A percentile compares a stretch with the other conserved stretches of the same genome.
phyloP scores from a whole-genome alignment of 2,113 vertebrate genomes.

The Dromas ardeola region DNA sequence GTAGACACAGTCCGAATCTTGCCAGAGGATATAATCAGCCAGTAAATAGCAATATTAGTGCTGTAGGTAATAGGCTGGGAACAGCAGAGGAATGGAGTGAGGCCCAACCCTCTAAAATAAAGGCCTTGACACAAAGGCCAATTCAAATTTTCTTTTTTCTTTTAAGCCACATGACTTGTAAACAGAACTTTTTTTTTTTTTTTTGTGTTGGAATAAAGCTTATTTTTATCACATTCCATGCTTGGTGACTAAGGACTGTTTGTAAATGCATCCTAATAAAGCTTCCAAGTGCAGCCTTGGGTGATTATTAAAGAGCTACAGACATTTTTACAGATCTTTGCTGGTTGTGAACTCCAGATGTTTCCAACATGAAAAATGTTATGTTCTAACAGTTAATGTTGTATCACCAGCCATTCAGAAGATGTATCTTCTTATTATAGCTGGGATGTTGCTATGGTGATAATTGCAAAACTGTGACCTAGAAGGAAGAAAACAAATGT shows the following conservation, averaged over 20 bases:
- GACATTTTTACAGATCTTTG: conserved; percentile 73
- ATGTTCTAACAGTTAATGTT: conserved; percentile 72
- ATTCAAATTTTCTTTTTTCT: not conserved
- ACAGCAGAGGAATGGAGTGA: conserved; percentile 43
- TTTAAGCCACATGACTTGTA: conserved; percentile 36
- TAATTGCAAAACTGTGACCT: conserved; percentile 74
- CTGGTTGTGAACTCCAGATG: conserved; percentile 76
- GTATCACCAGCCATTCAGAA: conserved; percentile 75
- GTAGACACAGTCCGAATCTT: conserved; percentile 86
- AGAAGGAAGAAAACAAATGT: conserved; percentile 46
- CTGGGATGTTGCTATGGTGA: conserved; percentile 77
- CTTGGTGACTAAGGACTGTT: conserved; percentile 58
- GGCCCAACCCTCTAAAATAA: conserved; percentile 51
- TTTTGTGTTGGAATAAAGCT: conserved; percentile 45
- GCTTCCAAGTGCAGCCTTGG: conserved; percentile 65
- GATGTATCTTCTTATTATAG: conserved; percentile 77
- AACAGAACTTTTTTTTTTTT: conserved; percentile 7
- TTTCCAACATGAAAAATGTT: conserved; percentile 78
- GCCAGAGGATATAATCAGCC: conserved; percentile 94
- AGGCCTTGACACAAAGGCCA: conserved; percentile 21
- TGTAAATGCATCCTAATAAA: conserved; percentile 68
- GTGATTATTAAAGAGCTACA: conserved; percentile 67
- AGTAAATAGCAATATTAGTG: conserved; percentile 85
- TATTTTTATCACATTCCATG: conserved; percentile 52
- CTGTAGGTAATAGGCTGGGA: conserved; percentile 75